These are phyloP conservation scores for Drosophila stalkeri DNA, from an alignment of 2,888 invertebrate genomes.

Conservation along the genomic window DNA sequence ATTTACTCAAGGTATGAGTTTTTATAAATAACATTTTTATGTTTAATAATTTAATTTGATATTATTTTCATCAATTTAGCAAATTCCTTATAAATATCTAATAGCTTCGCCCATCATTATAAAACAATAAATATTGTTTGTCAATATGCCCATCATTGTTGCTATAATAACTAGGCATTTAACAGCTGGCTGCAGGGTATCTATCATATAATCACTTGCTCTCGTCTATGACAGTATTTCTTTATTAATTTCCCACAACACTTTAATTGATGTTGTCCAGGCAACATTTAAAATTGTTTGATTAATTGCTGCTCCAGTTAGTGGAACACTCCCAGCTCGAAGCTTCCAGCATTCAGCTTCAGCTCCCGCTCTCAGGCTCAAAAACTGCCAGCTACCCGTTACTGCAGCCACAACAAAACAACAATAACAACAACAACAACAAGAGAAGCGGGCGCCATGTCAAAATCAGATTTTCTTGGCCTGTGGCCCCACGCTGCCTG, in stretches of 20 bases:
- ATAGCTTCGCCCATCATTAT: no score
- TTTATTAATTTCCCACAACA: slow-evolving; percentile 48
- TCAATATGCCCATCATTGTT: neutral
- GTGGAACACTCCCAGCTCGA: slow-evolving; percentile 11
- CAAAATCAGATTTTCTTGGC: slow-evolving; percentile 8
- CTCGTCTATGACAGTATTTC: slow-evolving; percentile 1
- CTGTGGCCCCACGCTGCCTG: slow-evolving; percentile 45
- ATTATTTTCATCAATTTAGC: neutral
- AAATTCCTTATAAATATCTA: no score
- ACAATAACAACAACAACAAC: neutral
- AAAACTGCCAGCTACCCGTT: slow-evolving; percentile 2
- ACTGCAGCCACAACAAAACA: neutral
- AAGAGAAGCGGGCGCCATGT: slow-evolving; percentile 30
- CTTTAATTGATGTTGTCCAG: slow-evolving; percentile 55
- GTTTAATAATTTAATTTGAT: neutral
- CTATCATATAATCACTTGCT: neutral
- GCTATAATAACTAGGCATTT: neutral
- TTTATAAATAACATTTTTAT: neutral
- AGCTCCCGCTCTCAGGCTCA: neutral
- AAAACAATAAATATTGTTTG: neutral
- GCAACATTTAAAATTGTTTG: slow-evolving; percentile 35
- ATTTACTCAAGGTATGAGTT: neutral
- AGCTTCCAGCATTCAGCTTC: neutral
- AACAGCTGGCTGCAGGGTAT: slow-evolving; percentile 13
- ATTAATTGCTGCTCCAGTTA: slow-evolving; percentile 62